Percentiles rank a stretch among this genome's conserved stretches.
Evolutionary conservation across 1,140 invertebrate genomes (phyloP).

Genomic region (Orius insidiosus): DNA sequence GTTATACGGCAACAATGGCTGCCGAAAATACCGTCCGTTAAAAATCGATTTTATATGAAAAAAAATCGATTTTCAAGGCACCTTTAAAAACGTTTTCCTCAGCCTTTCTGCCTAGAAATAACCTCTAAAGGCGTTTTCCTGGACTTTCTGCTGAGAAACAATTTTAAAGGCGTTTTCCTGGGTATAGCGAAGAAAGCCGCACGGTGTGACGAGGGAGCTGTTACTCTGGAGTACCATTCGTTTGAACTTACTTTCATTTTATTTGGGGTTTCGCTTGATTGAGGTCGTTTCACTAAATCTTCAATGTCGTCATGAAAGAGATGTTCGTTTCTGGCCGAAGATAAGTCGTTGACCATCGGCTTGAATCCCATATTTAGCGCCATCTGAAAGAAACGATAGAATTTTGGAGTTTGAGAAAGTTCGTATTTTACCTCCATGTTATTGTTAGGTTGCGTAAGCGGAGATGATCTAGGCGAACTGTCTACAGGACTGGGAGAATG

Average conservation of each 20-base stretch:
- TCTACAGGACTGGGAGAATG: conserved; percentile 18
- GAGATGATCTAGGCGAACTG: conserved; percentile 17
- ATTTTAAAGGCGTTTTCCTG: too few species aligned
- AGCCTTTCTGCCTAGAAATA: too few species aligned
- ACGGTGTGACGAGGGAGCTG: too few species aligned
- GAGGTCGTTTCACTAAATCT: conserved; percentile 22
- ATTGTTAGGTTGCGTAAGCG: conserved; percentile 17
- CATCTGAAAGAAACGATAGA: conserved; percentile 5
- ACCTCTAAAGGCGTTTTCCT: too few species aligned
- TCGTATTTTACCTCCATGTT: conserved; percentile 16
- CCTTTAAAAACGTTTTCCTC: too few species aligned
- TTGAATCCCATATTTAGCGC: conserved; percentile 17
- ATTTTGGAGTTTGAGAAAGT: neutral
- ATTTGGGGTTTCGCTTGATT: conserved; percentile 11
- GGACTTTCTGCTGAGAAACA: too few species aligned
- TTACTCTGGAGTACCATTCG: neutral
- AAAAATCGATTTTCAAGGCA: too few species aligned
- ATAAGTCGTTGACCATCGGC: conserved; percentile 15
- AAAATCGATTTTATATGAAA: too few species aligned
- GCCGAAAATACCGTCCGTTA: too few species aligned
- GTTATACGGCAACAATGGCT: too few species aligned
- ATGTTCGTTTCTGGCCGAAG: conserved; percentile 17
- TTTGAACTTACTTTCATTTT: conserved; percentile 17
- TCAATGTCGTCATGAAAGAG: conserved; percentile 25
- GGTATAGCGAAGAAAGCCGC: too few species aligned